A percentile compares a stretch with the other conserved stretches of the same genome.
These are phyloP conservation scores for Colinus virginianus DNA, from an alignment of 2,113 vertebrate genomes.

Conservation along the genomic window DNA sequence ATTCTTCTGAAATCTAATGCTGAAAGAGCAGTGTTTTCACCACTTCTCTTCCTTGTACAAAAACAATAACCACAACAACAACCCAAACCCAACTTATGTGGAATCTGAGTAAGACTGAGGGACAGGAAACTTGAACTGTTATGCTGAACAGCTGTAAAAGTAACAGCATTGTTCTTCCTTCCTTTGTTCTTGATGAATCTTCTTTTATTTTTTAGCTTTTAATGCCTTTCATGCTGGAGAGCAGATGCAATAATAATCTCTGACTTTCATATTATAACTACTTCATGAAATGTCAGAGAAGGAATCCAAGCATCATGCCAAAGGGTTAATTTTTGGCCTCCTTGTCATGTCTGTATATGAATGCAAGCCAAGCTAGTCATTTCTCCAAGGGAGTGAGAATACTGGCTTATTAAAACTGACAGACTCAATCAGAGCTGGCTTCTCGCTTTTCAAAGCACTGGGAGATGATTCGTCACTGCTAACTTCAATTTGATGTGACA, in stretches of 20 bases:
- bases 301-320: background rate
- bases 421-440: constrained; percentile 26
- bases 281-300: background rate
- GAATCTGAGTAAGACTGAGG: background rate
- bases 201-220: background rate
- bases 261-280: background rate
- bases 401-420: constrained; percentile 30
- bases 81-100: background rate
- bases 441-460: constrained; percentile 42
- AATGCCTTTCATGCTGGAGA: background rate
- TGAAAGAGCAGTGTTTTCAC: background rate
- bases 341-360: constrained; percentile 19
- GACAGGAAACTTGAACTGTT: background rate
- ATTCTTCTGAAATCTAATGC: background rate
- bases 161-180: background rate
- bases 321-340: constrained; percentile 24
- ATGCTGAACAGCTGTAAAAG: background rate
- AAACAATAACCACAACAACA: background rate
- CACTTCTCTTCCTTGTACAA: background rate
- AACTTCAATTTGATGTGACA: constrained; percentile 38
- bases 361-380: constrained; percentile 19
- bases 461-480: constrained; percentile 16
- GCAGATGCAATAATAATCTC: background rate
- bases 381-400: constrained; percentile 37
- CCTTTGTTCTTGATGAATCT: background rate